Percentiles rank a stretch among this genome's conserved stretches.
Conservation (phyloP, 2,888 invertebrate genomes). For the Watsonalla binaria region DNA sequence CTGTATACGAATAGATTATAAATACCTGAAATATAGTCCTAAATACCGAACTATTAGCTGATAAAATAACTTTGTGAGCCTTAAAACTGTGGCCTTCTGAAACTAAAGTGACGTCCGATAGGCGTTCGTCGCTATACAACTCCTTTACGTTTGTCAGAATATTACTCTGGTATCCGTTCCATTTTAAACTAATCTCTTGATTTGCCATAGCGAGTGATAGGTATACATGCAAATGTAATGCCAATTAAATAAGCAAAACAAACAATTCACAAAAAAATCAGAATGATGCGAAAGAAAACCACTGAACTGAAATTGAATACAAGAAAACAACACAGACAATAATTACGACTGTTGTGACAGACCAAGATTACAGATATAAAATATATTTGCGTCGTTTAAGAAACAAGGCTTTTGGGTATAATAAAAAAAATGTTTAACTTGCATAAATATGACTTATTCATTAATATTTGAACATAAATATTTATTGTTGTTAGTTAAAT, state of each 20-base stretch:
- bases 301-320: background rate
- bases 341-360: background rate
- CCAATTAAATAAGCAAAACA: constrained; percentile 23
- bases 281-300: constrained; percentile 25
- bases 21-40: constrained; percentile 81
- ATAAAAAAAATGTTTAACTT: no score
- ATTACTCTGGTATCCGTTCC: constrained; percentile 83
- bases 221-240: constrained; percentile 26
- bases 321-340: background rate
- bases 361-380: no score
- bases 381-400: no score
- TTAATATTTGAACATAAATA: no score
- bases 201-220: constrained; percentile 53
- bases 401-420: no score
- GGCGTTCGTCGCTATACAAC: constrained; percentile 81
- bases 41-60: constrained; percentile 83
- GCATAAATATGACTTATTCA: no score
- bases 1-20: constrained; percentile 9
- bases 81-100: constrained; percentile 82
- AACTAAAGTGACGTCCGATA: constrained; percentile 83
- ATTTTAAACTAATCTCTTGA: constrained; percentile 83
- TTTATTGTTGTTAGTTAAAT: no score
- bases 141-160: constrained; percentile 81
- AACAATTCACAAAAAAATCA: constrained; percentile 19
- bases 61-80: constrained; percentile 83